Evolutionary conservation across 2,888 invertebrate species (phyloP), one percentile per base, ranked within the genome.

Genomic region (Embidobia sp.): DNA sequence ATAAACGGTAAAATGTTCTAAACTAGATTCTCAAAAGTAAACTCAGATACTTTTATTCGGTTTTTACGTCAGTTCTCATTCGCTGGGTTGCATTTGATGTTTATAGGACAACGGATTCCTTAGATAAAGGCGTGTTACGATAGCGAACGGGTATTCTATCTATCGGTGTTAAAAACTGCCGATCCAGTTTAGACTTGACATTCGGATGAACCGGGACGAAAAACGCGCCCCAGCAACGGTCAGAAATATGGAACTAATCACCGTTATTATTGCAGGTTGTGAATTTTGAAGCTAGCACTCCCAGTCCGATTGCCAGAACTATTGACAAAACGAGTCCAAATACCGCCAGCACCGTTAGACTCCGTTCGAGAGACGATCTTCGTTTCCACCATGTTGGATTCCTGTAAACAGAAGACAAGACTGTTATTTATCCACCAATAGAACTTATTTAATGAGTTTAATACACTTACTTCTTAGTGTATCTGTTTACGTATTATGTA

Each of bases 371-470:
- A 79, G 93, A 92, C 33, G 94, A 94, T 80, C 95, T 91, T 77
- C 94, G 91, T 81, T 93, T 93, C 95, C 95, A 95, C 95, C 95
- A 95, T 90, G 94, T 94, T 83, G 94, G 94, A 89, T 94, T 94
- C 91, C 94, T 95, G 90, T 37, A 92, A 91, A 4, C 22, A 22
- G 6, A 22, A 22, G n/a, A n/a, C n/a, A n/a, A n/a, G n/a, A n/a
- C n/a, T n/a, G n/a, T n/a, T n/a, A n/a, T n/a, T n/a, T n/a, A n/a
- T n/a, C n/a, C n/a, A n/a, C n/a, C n/a, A n/a, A n/a, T n/a, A n/a
- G n/a, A n/a, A n/a, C n/a, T n/a, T n/a, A n/a, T n/a, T n/a, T n/a
- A n/a, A n/a, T n/a, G n/a, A n/a, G n/a, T n/a, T n/a, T n/a, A n/a
- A n/a, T n/a, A n/a, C n/a, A n/a, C n/a, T n/a, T n/a, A n/a, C n/a